phyloP scores from a whole-genome alignment of 1,140 invertebrate genomes.

The Alviniconcha marisindica region DNA sequence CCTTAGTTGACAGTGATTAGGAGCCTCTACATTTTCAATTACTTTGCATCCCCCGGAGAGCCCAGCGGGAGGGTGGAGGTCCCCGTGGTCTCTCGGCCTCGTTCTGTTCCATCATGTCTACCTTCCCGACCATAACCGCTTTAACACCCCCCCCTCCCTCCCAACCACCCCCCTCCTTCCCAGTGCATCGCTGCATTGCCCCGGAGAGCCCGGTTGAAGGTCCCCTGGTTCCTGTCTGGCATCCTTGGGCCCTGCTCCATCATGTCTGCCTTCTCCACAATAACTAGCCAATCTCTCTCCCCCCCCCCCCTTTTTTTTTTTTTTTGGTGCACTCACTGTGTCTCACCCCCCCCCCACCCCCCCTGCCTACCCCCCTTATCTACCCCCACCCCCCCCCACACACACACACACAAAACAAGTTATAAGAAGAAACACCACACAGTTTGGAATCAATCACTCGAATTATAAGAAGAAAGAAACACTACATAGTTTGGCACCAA shows the following conservation, averaged over 20 bases:
- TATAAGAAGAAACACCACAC: not conserved
- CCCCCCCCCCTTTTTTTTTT: not conserved
- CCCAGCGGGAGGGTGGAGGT: too few relatives aligned
- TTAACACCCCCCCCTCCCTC: not conserved
- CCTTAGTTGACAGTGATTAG: conserved; percentile 29
- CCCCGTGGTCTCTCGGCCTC: too few relatives aligned
- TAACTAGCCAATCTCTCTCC: not conserved
- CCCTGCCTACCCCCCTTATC: too few relatives aligned
- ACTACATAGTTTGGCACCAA: too few relatives aligned
- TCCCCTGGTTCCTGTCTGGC: not conserved
- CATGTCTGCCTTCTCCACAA: too few relatives aligned
- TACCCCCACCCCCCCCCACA: not conserved
- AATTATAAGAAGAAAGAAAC: too few relatives aligned
- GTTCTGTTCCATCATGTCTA: not conserved
- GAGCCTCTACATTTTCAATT: conserved; percentile 31
- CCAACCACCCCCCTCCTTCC: not conserved
- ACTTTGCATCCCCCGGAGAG: not conserved
- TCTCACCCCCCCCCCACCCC: too few relatives aligned
- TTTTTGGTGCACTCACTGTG: not conserved
- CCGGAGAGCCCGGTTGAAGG: too few relatives aligned
- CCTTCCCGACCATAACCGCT: not conserved
- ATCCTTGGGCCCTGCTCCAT: too few relatives aligned
- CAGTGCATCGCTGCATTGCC: too few relatives aligned
- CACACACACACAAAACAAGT: not conserved
- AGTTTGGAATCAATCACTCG: too few relatives aligned